Evolutionary conservation across 2,888 invertebrate genomes (phyloP).

Genomic region (Chironomus tentans): DNA sequence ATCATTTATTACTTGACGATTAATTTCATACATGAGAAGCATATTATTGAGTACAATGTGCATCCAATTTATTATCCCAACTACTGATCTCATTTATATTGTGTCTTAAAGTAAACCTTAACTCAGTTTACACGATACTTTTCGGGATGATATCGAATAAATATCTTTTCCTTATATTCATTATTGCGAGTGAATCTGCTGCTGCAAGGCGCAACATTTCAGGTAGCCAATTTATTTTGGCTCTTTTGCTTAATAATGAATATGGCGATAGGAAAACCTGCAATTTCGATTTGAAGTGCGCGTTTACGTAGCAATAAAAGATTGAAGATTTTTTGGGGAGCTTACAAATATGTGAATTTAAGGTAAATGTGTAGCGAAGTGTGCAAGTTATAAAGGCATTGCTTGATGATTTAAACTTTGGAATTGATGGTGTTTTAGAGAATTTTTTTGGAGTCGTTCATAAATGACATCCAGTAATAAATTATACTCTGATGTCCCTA

Average conservation of each 20-base stretch:
- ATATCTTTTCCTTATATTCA: neutral
- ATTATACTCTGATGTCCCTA: too few species aligned
- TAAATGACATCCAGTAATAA: too few species aligned
- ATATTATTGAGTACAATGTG: neutral
- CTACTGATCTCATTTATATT: neutral
- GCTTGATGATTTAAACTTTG: too few species aligned
- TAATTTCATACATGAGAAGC: neutral
- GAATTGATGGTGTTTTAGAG: too few species aligned
- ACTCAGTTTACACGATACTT: neutral
- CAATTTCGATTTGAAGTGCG: neutral
- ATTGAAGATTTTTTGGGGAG: too few species aligned
- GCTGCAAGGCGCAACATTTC: neutral
- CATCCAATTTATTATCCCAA: slow-evolving; percentile 18
- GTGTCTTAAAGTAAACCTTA: neutral
- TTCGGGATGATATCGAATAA: neutral
- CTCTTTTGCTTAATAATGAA: neutral
- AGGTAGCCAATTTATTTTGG: slow-evolving; percentile 23
- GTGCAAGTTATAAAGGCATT: too few species aligned
- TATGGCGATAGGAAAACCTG: neutral
- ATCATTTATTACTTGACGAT: slow-evolving; percentile 22
- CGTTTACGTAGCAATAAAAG: too few species aligned
- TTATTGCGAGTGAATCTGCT: neutral
- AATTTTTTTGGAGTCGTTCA: too few species aligned
- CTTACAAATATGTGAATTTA: too few species aligned
- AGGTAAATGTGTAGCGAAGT: too few species aligned